Conservation (phyloP, 2,797 vertebrate genomes). For the Halcyon badia region DNA sequence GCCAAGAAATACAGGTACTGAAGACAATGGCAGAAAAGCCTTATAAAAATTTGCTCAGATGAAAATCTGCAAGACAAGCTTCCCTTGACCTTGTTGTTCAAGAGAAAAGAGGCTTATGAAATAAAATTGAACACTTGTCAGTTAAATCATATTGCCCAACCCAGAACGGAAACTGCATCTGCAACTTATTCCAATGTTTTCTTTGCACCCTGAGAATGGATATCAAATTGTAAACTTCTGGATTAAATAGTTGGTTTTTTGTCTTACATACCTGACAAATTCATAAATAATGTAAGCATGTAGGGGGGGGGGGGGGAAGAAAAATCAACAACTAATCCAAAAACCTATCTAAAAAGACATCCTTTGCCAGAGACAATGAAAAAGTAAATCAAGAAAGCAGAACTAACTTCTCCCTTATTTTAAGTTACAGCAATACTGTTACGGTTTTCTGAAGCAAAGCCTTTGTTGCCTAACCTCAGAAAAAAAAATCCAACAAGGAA, state of each 20-base stretch:
- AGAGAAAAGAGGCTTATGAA: background rate
- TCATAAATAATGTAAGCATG: background rate
- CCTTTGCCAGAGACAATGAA: background rate
- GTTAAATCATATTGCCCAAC: background rate
- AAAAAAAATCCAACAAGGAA: background rate
- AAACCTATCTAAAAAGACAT: no score
- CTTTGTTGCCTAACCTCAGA: background rate
- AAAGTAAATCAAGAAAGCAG: background rate
- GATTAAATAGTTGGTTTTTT: background rate
- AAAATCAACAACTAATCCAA: no score
- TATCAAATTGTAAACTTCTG: background rate
- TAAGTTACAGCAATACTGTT: background rate
- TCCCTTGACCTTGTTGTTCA: background rate
- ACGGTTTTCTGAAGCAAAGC: background rate
- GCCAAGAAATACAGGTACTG: background rate
- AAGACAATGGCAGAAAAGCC: background rate
- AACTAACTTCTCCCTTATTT: background rate
- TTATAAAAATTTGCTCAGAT: background rate
- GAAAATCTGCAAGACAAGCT: background rate
- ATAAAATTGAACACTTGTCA: background rate
- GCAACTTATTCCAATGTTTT: background rate
- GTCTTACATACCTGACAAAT: background rate
- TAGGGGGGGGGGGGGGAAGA: no score
- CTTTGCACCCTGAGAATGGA: background rate
- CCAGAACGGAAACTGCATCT: background rate